These are phyloP conservation scores for Corythoichthys haematopterus DNA, from an alignment of 2,113 vertebrate genomes.

Conservation along the genomic window DNA sequence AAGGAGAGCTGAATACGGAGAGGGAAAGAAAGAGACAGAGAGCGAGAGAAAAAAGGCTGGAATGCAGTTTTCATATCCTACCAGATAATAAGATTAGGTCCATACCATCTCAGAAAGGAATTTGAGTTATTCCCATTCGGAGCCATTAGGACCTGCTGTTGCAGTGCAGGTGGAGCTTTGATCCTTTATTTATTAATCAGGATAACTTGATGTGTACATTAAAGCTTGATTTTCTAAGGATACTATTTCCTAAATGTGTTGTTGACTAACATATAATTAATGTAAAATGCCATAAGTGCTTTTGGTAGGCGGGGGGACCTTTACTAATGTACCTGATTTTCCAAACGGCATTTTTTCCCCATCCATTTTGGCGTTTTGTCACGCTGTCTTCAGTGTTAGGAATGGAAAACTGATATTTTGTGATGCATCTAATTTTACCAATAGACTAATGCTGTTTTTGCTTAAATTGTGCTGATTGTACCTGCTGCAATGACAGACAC, in stretches of 20 bases:
- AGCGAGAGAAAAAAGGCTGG: slow-evolving; percentile 26
- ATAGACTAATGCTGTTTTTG: no score
- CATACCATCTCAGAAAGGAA: slow-evolving; percentile 56
- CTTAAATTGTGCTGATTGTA: no score
- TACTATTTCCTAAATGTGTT: no score
- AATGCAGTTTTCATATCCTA: slow-evolving; percentile 70
- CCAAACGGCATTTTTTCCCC: no score
- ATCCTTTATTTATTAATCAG: neutral
- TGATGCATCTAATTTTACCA: neutral
- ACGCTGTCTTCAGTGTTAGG: neutral
- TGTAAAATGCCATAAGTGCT: neutral
- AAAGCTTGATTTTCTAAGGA: neutral
- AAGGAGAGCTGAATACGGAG: no score
- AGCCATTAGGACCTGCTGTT: slow-evolving; percentile 5
- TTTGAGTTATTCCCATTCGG: slow-evolving; percentile 56
- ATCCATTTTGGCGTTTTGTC: no score
- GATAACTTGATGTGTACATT: neutral
- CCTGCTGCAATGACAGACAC: neutral
- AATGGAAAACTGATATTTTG: neutral
- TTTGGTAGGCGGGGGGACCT: neutral
- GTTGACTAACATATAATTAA: neutral
- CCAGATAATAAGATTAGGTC: slow-evolving; percentile 73
- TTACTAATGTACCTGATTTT: no score
- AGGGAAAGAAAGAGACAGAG: neutral
- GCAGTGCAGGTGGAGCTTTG: slow-evolving; percentile 7